Percentiles rank a stretch among this genome's conserved stretches.
Conservation (phyloP, 1,140 invertebrate genomes). For the Copidosoma floridanum region DNA sequence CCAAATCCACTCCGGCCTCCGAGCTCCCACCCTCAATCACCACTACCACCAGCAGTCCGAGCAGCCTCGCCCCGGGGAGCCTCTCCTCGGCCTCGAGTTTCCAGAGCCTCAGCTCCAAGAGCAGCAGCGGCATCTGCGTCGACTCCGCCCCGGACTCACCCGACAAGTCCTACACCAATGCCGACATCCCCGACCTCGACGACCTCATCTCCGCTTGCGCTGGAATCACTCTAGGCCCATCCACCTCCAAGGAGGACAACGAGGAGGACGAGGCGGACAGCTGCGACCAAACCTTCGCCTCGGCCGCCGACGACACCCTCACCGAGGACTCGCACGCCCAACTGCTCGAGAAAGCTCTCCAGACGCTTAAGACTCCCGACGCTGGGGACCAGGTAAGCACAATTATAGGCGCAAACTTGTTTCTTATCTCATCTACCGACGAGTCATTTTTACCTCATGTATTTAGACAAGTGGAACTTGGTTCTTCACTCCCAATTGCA, state of each 20-base stretch:
- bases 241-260: not conserved
- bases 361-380: slow-evolving; percentile 11
- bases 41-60: no score
- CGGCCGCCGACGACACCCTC: slow-evolving; percentile 34
- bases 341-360: not conserved
- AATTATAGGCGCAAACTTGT: not conserved
- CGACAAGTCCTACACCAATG: slow-evolving; percentile 35
- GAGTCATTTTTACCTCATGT: no score
- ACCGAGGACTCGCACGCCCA: not conserved
- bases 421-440: no score
- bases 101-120: slow-evolving; percentile 45
- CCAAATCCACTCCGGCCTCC: no score
- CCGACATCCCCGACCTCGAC: slow-evolving; percentile 39
- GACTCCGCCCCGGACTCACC: slow-evolving; percentile 29
- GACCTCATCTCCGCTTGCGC: slow-evolving; percentile 42
- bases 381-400: no score
- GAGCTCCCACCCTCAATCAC: no score
- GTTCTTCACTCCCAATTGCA: no score
- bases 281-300: slow-evolving; percentile 41
- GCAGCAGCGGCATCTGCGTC: slow-evolving; percentile 37
- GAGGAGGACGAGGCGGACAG: slow-evolving; percentile 27
- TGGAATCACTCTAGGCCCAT: slow-evolving; percentile 29
- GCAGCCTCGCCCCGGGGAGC: slow-evolving; percentile 27
- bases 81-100: slow-evolving; percentile 46
- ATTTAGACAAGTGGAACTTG: no score